These are phyloP conservation scores for Pseudomyrmex concolor DNA, from an alignment of 1,140 invertebrate species.

Conservation along the genomic window DNA sequence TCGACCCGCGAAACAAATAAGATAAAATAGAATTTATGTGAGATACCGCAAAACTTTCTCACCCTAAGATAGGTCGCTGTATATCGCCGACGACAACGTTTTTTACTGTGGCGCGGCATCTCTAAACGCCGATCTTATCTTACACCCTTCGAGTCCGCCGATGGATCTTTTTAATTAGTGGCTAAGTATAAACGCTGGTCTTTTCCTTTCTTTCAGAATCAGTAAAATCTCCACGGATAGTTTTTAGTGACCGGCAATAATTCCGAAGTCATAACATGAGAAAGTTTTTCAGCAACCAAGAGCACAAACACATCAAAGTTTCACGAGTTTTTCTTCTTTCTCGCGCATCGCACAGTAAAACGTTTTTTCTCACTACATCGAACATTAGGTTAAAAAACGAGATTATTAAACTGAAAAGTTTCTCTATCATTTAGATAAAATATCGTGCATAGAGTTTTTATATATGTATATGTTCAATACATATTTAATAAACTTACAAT, in stretches of 20 bases:
- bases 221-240: constrained; percentile 51
- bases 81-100: constrained; percentile 72
- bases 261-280: constrained; percentile 48
- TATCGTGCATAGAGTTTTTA: neutral
- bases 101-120: constrained; percentile 70
- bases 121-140: constrained; percentile 82
- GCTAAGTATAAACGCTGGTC: constrained; percentile 60
- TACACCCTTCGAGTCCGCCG: constrained; percentile 59
- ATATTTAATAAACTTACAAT: too few species aligned
- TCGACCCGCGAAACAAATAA: constrained; percentile 34
- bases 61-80: constrained; percentile 64
- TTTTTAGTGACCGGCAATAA: constrained; percentile 57
- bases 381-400: constrained; percentile 30
- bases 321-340: constrained; percentile 61
- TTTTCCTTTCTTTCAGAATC: constrained; percentile 27
- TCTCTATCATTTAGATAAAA: constrained; percentile 42
- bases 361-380: constrained; percentile 34
- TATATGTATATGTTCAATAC: neutral
- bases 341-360: constrained; percentile 7
- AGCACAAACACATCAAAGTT: constrained; percentile 48
- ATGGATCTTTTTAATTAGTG: constrained; percentile 83
- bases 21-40: constrained; percentile 19
- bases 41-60: constrained; percentile 70
- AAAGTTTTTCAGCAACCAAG: constrained; percentile 43
- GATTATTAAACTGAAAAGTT: constrained; percentile 20